Conservation (phyloP, 2,113 vertebrate genomes). For the Ctenomys sociabilis region DNA sequence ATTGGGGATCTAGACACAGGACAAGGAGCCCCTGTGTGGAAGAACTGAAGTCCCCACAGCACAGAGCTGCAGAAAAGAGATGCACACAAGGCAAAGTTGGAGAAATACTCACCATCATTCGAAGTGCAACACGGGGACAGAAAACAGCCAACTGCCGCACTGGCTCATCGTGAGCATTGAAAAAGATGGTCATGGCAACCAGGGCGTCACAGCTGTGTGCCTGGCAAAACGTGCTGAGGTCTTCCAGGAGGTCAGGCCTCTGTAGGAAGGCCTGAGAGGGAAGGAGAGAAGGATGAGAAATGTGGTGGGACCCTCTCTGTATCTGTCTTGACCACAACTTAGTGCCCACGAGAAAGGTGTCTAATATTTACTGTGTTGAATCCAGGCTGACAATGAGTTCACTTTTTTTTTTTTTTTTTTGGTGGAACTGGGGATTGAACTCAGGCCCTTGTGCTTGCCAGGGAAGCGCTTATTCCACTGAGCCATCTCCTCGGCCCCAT, state of each 20-base stretch:
- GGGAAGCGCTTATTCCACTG: too few relatives aligned
- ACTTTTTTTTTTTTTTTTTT: too few relatives aligned
- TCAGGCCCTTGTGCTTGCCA: too few relatives aligned
- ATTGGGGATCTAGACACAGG: background rate
- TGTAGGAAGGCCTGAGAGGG: constrained; percentile 88
- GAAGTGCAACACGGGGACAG: constrained; percentile 85
- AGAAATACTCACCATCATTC: constrained; percentile 83
- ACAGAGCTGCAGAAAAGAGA: background rate
- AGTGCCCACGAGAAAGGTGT: background rate
- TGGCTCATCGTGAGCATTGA: constrained; percentile 86
- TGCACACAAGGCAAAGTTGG: background rate
- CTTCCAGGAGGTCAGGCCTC: constrained; percentile 84
- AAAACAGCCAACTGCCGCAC: constrained; percentile 91
- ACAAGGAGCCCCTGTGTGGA: background rate
- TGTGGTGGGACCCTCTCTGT: background rate
- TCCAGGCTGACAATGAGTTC: background rate
- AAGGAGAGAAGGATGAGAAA: background rate
- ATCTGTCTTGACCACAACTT: background rate
- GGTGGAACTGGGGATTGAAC: too few relatives aligned
- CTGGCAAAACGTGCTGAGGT: constrained; percentile 90
- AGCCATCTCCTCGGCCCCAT: too few relatives aligned
- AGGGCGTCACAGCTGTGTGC: constrained; percentile 85
- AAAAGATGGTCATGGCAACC: constrained; percentile 93
- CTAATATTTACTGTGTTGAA: background rate
- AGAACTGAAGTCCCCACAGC: background rate